Percentiles rank a stretch among this genome's conserved stretches.
These are phyloP conservation scores for Bradypodion pumilum DNA, from an alignment of 2,797 vertebrate species.

Conservation along the genomic window DNA sequence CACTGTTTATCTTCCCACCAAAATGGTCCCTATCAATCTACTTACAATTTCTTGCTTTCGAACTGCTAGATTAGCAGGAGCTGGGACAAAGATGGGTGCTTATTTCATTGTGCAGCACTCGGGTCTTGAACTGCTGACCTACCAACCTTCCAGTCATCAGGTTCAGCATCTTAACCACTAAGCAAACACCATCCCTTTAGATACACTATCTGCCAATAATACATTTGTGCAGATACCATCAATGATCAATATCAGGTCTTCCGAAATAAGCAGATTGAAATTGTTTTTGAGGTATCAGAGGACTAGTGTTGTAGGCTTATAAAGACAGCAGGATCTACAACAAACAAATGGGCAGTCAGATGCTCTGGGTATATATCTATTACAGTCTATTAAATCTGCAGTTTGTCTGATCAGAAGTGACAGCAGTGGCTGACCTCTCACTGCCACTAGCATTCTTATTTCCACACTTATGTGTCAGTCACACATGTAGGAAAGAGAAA, in stretches of 20 bases:
- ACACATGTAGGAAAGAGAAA: conserved; percentile 43
- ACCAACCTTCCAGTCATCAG: too few relatives aligned
- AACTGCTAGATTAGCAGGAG: too few relatives aligned
- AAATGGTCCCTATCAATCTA: too few relatives aligned
- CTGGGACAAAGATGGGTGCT: too few relatives aligned
- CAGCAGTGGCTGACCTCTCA: conserved; percentile 56
- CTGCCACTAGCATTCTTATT: conserved; percentile 56
- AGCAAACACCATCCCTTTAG: too few relatives aligned
- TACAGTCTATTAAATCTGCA: conserved; percentile 50
- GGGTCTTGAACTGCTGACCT: too few relatives aligned
- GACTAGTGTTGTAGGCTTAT: not conserved
- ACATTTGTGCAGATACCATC: not conserved
- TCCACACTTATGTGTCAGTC: conserved; percentile 55
- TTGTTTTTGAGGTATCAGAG: not conserved
- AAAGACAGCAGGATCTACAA: not conserved
- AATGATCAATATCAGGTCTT: not conserved
- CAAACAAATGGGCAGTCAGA: conserved; percentile 36
- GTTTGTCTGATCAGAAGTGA: conserved; percentile 50
- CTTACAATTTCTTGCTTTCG: too few relatives aligned
- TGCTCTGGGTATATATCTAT: conserved; percentile 48
- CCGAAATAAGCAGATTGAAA: not conserved
- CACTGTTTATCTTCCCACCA: too few relatives aligned
- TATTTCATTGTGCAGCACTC: too few relatives aligned
- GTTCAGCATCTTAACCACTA: too few relatives aligned
- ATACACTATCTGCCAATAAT: not conserved